These are phyloP conservation scores for Aurelia sp. DNA, from an alignment of 30 jellyfish, hydroid and myxozoan species.

Conservation along the genomic window DNA sequence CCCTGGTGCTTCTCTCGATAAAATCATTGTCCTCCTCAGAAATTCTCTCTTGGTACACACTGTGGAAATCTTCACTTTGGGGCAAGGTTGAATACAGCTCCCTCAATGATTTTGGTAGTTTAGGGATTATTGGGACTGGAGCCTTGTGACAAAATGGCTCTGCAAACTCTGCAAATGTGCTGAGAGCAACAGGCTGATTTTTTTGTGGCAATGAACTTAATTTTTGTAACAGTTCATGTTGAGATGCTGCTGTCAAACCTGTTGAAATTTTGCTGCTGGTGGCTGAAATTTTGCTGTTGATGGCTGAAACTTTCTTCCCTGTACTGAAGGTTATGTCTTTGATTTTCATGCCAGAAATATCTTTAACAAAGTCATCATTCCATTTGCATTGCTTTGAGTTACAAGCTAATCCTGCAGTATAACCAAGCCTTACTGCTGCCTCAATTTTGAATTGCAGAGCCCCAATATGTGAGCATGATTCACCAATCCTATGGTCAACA, in stretches of 20 bases:
- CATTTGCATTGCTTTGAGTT: constrained; percentile 29
- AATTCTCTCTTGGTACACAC: background rate
- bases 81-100: background rate
- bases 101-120: constrained; percentile 35
- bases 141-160: constrained; percentile 24
- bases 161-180: constrained; percentile 17
- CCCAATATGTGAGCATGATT: constrained; percentile 79
- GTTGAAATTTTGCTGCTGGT: background rate
- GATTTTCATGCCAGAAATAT: background rate
- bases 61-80: background rate
- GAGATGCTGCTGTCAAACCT: background rate
- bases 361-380: constrained; percentile 24
- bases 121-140: constrained; percentile 7
- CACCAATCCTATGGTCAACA: constrained; percentile 58
- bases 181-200: constrained; percentile 28
- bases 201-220: constrained; percentile 3
- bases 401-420: constrained; percentile 42
- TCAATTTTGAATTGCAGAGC: constrained; percentile 61
- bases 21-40: no score
- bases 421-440: constrained; percentile 63
- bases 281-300: no score
- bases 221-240: background rate
- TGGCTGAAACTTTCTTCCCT: no score
- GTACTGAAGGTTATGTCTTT: constrained; percentile 26
- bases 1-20: no score